Evolutionary conservation across 2,888 invertebrate species (phyloP).

Genomic region (Scrobipalpa costella): DNA sequence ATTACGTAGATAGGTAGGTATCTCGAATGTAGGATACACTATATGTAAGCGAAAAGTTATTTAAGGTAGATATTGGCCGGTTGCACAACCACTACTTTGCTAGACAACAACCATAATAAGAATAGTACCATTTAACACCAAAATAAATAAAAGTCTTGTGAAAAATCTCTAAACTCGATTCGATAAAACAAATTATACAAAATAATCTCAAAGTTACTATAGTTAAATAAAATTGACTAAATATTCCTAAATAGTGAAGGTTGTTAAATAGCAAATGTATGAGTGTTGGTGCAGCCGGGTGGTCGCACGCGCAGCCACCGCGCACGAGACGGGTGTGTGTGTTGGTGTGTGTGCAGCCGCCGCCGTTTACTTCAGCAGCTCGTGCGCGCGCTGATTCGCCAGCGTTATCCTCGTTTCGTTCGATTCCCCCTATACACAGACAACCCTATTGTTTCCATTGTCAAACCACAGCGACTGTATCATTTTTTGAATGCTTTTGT

Average conservation of each 20-base stretch:
- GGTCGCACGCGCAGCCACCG: constrained; percentile 28
- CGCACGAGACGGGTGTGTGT: constrained; percentile 65
- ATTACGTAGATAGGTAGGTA: constrained; percentile 40
- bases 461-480: constrained; percentile 60
- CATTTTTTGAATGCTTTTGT: constrained; percentile 27
- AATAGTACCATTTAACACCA: not conserved
- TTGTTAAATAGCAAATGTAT: constrained; percentile 4
- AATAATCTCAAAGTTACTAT: not conserved
- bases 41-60: constrained; percentile 39
- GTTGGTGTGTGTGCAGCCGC: constrained; percentile 54
- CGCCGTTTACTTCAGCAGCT: constrained; percentile 92
- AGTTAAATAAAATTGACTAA: constrained; percentile 7
- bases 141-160: not conserved
- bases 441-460: constrained; percentile 49
- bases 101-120: not conserved
- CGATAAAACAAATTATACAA: not conserved
- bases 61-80: constrained; percentile 37
- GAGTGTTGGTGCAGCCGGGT: constrained; percentile 39
- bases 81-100: constrained; percentile 39
- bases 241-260: not conserved
- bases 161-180: not conserved
- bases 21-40: constrained; percentile 45
- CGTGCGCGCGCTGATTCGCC: constrained; percentile 98
- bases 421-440: constrained; percentile 86
- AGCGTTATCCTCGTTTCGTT: constrained; percentile 98